phyloP scores from a whole-genome alignment of 2,888 invertebrate species.

The Subacronicta megacephala region DNA sequence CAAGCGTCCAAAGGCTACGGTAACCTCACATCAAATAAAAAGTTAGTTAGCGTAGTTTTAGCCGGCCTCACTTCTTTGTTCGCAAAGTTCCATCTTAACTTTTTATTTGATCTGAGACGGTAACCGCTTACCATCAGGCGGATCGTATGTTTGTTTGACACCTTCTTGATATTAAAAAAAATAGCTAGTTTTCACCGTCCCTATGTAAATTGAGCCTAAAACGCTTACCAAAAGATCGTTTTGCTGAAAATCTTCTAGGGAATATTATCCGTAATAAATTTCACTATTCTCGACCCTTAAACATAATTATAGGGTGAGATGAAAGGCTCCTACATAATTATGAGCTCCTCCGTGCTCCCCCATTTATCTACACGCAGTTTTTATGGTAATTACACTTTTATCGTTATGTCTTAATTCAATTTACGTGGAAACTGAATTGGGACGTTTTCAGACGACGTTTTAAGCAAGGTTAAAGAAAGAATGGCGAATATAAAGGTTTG shows the following conservation, averaged over 20 bases:
- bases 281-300: conserved; percentile 54
- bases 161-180: too few relatives aligned
- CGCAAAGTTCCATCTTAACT: too few relatives aligned
- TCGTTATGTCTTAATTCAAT: conserved; percentile 82
- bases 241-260: conserved; percentile 31
- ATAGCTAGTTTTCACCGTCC: too few relatives aligned
- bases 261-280: conserved; percentile 55
- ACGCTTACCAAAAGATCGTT: conserved; percentile 17
- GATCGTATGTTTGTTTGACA: too few relatives aligned
- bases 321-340: conserved; percentile 66
- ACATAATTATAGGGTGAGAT: conserved; percentile 76
- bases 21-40: too few relatives aligned
- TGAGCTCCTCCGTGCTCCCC: conserved; percentile 54
- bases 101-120: too few relatives aligned
- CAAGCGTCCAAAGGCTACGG: too few relatives aligned
- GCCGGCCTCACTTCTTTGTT: too few relatives aligned
- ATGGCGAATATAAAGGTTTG: too few relatives aligned
- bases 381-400: conserved; percentile 86
- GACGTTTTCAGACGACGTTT: conserved; percentile 44
- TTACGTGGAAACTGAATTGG: conserved; percentile 56
- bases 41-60: too few relatives aligned
- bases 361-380: conserved; percentile 75
- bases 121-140: too few relatives aligned
- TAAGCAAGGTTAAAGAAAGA: not conserved
- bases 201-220: too few relatives aligned